phyloP scores from a whole-genome alignment of 2,888 invertebrate genomes.

The Periphyllus acericola region DNA sequence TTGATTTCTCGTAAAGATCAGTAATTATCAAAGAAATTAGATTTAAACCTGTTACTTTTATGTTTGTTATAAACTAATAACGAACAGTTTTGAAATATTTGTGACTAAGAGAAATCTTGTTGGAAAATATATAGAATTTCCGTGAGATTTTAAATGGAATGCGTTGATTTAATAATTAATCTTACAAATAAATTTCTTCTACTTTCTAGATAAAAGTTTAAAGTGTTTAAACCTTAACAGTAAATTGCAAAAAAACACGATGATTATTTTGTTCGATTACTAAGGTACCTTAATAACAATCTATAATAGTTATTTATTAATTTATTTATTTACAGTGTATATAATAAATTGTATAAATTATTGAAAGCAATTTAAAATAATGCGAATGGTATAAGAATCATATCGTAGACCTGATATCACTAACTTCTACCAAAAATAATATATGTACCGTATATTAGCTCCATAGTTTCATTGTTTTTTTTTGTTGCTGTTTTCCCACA shows the following conservation, averaged over 20 bases:
- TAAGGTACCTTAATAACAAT: not conserved
- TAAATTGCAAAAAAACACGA: too few relatives aligned
- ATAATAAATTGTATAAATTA: not conserved
- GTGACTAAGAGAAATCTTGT: slow-evolving; percentile 34
- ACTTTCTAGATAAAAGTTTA: slow-evolving; percentile 17
- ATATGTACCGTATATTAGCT: too few relatives aligned
- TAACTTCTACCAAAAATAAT: not conserved
- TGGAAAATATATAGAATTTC: slow-evolving; percentile 18
- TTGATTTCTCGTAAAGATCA: not conserved
- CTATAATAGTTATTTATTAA: not conserved
- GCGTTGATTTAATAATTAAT: slow-evolving; percentile 28
- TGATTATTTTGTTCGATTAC: not conserved
- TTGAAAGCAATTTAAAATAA: not conserved
- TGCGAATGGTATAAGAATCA: not conserved
- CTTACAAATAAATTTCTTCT: slow-evolving; percentile 10
- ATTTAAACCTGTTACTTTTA: slow-evolving; percentile 40
- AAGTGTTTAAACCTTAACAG: not conserved
- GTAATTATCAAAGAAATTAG: slow-evolving; percentile 5
- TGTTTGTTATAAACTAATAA: not conserved
- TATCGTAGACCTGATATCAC: not conserved
- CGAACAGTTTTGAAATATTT: slow-evolving; percentile 23
- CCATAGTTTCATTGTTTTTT: not conserved
- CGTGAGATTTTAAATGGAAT: not conserved
- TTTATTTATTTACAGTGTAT: not conserved
- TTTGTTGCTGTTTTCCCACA: not conserved